Evolutionary conservation across 1,140 invertebrate genomes (phyloP), one percentile per base, ranked within the genome.

Genomic region (Ceratosolen solmsi): DNA sequence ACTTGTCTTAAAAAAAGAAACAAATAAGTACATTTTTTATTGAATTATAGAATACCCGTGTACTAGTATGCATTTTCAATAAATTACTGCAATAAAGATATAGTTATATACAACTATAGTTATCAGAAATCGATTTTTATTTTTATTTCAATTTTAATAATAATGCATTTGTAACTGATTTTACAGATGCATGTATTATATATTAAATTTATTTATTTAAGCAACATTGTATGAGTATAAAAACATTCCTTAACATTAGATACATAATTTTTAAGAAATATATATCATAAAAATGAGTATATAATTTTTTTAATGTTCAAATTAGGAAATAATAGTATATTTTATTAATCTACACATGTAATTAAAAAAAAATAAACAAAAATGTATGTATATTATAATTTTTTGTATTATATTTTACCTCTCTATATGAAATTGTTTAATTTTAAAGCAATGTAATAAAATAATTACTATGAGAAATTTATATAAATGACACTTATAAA

Each of bases 81-180:
- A 49, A 72, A 63, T 46, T 46, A 72, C 36, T 72, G 27, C 33
- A 80, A 73, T 80, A 80, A 80, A 80, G 17, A 38, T 38, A 68
- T 68, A 68, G 63, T 68, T 68, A 36, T 65, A 2, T 17, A 38
- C 27, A 68, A 65, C 60, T 65, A 65, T 65, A 36, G 15, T 65
- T 65, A 36, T 65, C 13, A 65, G 20, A 33, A 65, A 65, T 20
- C 2, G 17, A 65, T 65, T 65, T 54, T 54, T 54, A 54, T 15
- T 54, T 20, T 54, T 54, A 11, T 54, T 54, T 54, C 20, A 54
- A 20, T 15, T 54, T 54, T 8, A 54, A 22, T 4, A 15, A 5
- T 20, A 54, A 54, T 20, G 51, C 20, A 54, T 46, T 13, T 46
- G 13, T 22, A 54, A 54, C 3, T 54, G 1, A 36, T 22, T 36